Percentiles rank a stretch among this genome's conserved stretches.
Evolutionary conservation across 2,888 invertebrate species (phyloP).

Genomic region (Stenchaetothrips biformis): DNA sequence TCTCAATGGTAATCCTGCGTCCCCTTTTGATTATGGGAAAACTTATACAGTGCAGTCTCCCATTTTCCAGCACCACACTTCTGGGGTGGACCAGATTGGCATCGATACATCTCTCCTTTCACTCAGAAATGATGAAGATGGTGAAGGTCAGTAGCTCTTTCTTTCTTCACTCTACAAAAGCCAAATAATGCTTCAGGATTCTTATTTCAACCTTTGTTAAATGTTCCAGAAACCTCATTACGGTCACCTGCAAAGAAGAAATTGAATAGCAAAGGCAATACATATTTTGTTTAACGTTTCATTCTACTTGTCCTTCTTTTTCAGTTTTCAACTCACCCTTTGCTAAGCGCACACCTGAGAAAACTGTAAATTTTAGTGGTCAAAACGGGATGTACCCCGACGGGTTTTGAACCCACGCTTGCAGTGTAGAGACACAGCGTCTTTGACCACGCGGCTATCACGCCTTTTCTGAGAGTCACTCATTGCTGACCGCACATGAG

Average conservation of each 20-base stretch:
- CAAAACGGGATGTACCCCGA: no score
- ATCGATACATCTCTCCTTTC: neutral
- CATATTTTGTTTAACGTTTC: neutral
- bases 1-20: no score
- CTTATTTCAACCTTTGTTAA: neutral
- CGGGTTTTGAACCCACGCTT: no score
- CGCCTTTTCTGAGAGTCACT: no score
- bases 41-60: neutral
- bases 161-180: neutral
- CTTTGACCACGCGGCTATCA: no score
- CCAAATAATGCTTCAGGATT: neutral
- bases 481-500: no score
- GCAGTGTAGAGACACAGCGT: no score
- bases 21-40: neutral
- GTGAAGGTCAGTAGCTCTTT: neutral
- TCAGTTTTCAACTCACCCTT: neutral
- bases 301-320: neutral
- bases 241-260: conserved; percentile 10
- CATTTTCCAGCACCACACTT: neutral
- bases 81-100: no score
- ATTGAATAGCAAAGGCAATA: conserved; percentile 2
- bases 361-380: no score
- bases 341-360: neutral
- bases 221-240: neutral
- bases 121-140: neutral